These are phyloP conservation scores for Macaria liturata DNA, from an alignment of 2,888 invertebrate species.

Conservation along the genomic window DNA sequence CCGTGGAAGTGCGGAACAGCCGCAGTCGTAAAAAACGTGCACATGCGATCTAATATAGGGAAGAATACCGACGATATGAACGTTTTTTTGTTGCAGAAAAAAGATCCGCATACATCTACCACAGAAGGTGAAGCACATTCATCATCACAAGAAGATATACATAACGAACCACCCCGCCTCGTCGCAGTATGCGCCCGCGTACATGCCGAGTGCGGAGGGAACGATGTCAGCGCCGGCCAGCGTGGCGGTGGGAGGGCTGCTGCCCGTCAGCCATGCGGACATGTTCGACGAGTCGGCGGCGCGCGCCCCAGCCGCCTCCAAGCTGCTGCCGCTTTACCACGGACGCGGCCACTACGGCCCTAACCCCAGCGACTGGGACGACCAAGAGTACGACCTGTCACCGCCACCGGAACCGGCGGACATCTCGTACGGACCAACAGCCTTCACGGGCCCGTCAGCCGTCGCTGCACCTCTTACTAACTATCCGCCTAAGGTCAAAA, in stretches of 20 bases:
- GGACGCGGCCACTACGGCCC: constrained; percentile 78
- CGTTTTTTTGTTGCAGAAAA: constrained; percentile 75
- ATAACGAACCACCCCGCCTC: constrained; percentile 77
- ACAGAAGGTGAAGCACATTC: constrained; percentile 81
- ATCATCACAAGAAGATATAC: constrained; percentile 81
- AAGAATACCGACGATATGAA: constrained; percentile 53
- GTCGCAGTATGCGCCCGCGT: constrained; percentile 76
- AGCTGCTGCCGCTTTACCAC: constrained; percentile 71
- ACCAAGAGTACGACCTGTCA: constrained; percentile 64
- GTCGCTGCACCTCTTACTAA: constrained; percentile 40
- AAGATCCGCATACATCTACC: constrained; percentile 83
- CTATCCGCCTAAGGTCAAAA: constrained; percentile 62
- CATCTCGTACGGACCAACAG: constrained; percentile 50
- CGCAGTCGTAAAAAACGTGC: constrained; percentile 45
- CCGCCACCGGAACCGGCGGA: constrained; percentile 58
- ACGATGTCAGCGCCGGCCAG: constrained; percentile 66
- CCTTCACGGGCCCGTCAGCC: constrained; percentile 49
- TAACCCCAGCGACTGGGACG: constrained; percentile 60
- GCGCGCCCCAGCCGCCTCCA: constrained; percentile 57
- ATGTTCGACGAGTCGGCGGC: constrained; percentile 56
- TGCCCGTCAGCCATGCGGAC: constrained; percentile 65
- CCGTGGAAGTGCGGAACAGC: constrained; percentile 65
- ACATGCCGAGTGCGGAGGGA: constrained; percentile 69
- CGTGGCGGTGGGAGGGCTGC: constrained; percentile 56
- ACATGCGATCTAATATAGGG: constrained; percentile 60